Conservation (phyloP, 2,113 vertebrate genomes). For the Brachionichthys hirsutus region DNA sequence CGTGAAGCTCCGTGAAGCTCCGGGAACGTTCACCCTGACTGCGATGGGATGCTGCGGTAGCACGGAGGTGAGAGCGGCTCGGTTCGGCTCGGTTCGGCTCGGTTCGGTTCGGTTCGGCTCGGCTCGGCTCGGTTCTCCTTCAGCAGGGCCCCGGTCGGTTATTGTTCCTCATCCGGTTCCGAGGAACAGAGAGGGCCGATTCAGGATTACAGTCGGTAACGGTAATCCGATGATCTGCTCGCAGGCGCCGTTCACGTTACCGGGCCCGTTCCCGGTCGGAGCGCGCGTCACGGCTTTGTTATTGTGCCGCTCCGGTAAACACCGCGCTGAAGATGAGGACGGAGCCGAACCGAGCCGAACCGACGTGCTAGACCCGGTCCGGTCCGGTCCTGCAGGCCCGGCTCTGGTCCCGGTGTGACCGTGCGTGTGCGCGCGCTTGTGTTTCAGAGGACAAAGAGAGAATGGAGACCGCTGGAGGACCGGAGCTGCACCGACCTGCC, state of each 20-base stretch:
- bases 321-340: not conserved
- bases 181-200: constrained; percentile 35
- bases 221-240: constrained; percentile 64
- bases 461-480: constrained; percentile 97
- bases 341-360: constrained; percentile 11
- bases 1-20: constrained; percentile 56
- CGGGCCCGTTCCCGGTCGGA: constrained; percentile 7
- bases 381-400: constrained; percentile 11
- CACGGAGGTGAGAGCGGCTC: constrained; percentile 74
- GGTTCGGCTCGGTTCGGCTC: not conserved
- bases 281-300: not conserved
- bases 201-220: constrained; percentile 53
- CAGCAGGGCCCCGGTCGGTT: constrained; percentile 17
- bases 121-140: constrained; percentile 8
- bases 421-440: constrained; percentile 43
- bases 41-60: constrained; percentile 85
- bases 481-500: constrained; percentile 96
- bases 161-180: constrained; percentile 21
- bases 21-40: constrained; percentile 68
- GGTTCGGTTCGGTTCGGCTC: constrained; percentile 9
- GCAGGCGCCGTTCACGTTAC: constrained; percentile 11
- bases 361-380: not conserved
- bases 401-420: constrained; percentile 19
- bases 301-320: not conserved
- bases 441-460: constrained; percentile 90